These are phyloP conservation scores for Oreocharis arfaki DNA, from an alignment of 2,113 vertebrate genomes.

Conservation along the genomic window DNA sequence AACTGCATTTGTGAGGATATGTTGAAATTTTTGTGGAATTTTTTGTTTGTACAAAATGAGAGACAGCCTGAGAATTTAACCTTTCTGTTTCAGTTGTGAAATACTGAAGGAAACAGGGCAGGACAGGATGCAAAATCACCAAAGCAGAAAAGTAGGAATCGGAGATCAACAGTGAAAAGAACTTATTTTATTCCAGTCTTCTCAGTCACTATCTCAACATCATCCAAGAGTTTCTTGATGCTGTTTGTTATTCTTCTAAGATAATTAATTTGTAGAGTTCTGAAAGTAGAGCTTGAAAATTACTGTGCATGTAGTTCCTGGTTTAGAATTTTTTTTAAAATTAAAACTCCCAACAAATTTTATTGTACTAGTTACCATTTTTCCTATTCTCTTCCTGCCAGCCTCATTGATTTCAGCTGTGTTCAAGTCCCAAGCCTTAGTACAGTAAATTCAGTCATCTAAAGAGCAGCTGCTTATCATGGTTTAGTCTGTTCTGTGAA, in stretches of 20 bases:
- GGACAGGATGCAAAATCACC: neutral
- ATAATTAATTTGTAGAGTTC: neutral
- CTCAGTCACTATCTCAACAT: neutral
- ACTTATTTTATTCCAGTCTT: neutral
- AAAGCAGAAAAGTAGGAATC: neutral
- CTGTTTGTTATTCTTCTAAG: neutral
- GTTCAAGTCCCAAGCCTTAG: too few species aligned
- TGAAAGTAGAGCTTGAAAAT: neutral
- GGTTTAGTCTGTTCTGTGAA: neutral
- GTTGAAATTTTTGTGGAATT: neutral
- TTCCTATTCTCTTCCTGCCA: too few species aligned
- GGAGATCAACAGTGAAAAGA: neutral
- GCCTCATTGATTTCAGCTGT: too few species aligned
- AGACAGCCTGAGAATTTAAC: neutral
- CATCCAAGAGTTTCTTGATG: neutral
- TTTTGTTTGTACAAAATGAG: neutral
- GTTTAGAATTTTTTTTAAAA: neutral
- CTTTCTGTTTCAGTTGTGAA: neutral
- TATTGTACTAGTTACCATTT: too few species aligned
- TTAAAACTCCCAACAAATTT: too few species aligned
- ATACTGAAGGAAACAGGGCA: neutral
- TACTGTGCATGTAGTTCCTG: neutral
- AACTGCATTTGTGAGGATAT: too few species aligned
- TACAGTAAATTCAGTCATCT: too few species aligned
- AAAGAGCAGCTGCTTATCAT: neutral